Percentiles rank a stretch among this genome's conserved stretches.
Evolutionary conservation across 2,888 invertebrate genomes (phyloP).

Genomic region (Cotesia congregata): DNA sequence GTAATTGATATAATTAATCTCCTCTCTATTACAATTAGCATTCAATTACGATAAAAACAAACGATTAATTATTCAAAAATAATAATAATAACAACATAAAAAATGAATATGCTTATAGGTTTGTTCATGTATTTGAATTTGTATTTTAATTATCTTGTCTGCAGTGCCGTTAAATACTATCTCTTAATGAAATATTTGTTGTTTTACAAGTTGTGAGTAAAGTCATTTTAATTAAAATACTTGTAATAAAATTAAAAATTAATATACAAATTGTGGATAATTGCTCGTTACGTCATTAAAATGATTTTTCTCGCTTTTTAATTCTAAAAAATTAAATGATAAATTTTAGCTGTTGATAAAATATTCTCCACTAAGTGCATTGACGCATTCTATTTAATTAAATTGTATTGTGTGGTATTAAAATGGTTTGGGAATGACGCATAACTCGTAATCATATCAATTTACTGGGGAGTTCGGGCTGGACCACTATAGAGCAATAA

Average conservation of each 20-base stretch:
- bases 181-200: neutral
- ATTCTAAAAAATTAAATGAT: neutral
- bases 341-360: neutral
- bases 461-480: neutral
- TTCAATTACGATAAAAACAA: neutral
- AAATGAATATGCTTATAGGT: neutral
- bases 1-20: neutral
- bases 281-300: neutral
- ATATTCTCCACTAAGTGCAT: neutral
- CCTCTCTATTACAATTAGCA: neutral
- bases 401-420: neutral
- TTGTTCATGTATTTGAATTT: too few relatives aligned
- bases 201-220: neutral
- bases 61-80: neutral
- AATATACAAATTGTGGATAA: neutral
- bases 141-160: too few relatives aligned
- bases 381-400: neutral
- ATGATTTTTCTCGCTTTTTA: neutral
- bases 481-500: neutral
- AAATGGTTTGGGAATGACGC: neutral
- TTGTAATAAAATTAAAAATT: neutral
- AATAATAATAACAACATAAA: neutral
- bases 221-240: neutral
- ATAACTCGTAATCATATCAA: neutral
- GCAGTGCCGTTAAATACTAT: neutral